These are phyloP conservation scores for Montipora cactus DNA, from an alignment of 64 coral and sea anemone genomes.

Conservation along the genomic window DNA sequence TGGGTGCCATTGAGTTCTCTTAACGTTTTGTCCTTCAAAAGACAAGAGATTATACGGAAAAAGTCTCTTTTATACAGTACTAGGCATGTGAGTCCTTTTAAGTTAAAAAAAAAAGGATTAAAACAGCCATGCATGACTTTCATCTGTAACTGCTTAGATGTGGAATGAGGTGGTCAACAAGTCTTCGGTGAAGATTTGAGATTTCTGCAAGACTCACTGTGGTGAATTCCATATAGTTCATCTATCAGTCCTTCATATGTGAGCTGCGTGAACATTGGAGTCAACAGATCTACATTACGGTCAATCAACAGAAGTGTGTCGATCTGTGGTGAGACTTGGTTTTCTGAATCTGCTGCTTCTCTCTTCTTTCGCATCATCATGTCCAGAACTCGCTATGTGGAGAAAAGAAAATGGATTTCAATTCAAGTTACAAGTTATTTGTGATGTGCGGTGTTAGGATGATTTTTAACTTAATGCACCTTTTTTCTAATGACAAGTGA, in stretches of 20 bases:
- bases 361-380: conserved; percentile 97
- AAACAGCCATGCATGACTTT: no score
- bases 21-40: no score
- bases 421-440: not conserved
- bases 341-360: conserved; percentile 82
- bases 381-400: conserved; percentile 82
- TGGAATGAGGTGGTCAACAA: not conserved
- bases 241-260: conserved; percentile 99
- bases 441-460: no score
- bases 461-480: no score
- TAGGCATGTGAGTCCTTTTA: no score
- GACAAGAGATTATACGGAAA: no score
- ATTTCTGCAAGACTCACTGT: conserved; percentile 71
- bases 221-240: conserved; percentile 93
- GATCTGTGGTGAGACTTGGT: conserved; percentile 91
- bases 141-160: not conserved
- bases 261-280: conserved; percentile 93
- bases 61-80: no score
- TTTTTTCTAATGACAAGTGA: no score
- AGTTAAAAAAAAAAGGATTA: no score
- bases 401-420: not conserved
- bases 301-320: conserved; percentile 92
- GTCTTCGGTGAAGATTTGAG: not conserved
- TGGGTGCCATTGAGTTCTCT: no score
- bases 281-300: conserved; percentile 85